Evolutionary conservation across 2,888 invertebrate genomes (phyloP).

Genomic region (Monochamus alternatus): DNA sequence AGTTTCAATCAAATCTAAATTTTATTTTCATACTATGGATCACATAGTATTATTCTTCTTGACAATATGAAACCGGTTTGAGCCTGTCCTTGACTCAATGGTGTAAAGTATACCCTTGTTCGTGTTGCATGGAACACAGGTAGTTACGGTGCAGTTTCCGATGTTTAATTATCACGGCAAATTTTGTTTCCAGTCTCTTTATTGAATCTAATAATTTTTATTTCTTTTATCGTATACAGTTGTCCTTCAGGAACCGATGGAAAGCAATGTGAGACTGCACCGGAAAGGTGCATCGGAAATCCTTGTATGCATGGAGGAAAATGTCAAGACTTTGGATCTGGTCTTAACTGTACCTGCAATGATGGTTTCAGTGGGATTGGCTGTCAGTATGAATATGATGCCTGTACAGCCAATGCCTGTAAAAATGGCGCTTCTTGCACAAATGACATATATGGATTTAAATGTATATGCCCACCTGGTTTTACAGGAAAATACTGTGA

Average conservation of each 20-base stretch:
- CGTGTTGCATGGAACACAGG: too few relatives aligned
- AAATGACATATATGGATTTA: slow-evolving; percentile 88
- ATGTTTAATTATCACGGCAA: too few relatives aligned
- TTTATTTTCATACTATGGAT: too few relatives aligned
- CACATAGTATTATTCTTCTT: too few relatives aligned
- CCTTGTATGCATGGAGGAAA: slow-evolving; percentile 97
- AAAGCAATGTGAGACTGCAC: slow-evolving; percentile 96
- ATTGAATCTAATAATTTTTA: background rate
- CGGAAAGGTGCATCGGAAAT: slow-evolving; percentile 93
- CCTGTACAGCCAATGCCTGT: slow-evolving; percentile 91
- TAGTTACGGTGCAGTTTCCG: too few relatives aligned
- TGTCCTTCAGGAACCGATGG: slow-evolving; percentile 97
- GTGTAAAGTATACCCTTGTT: too few relatives aligned
- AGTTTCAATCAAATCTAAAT: too few relatives aligned
- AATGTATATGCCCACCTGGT: slow-evolving; percentile 90
- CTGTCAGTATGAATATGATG: slow-evolving; percentile 95
- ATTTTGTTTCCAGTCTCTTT: too few relatives aligned
- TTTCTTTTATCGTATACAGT: slow-evolving; percentile 67
- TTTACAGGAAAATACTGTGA: slow-evolving; percentile 87
- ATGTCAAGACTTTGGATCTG: slow-evolving; percentile 96
- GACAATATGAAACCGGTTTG: too few relatives aligned
- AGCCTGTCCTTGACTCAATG: too few relatives aligned
- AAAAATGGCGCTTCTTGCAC: slow-evolving; percentile 94
- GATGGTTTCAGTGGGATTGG: slow-evolving; percentile 83
- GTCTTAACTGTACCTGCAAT: slow-evolving; percentile 94